Evolutionary conservation across 2,888 invertebrate species (phyloP).

Genomic region (Volucella bombylans): DNA sequence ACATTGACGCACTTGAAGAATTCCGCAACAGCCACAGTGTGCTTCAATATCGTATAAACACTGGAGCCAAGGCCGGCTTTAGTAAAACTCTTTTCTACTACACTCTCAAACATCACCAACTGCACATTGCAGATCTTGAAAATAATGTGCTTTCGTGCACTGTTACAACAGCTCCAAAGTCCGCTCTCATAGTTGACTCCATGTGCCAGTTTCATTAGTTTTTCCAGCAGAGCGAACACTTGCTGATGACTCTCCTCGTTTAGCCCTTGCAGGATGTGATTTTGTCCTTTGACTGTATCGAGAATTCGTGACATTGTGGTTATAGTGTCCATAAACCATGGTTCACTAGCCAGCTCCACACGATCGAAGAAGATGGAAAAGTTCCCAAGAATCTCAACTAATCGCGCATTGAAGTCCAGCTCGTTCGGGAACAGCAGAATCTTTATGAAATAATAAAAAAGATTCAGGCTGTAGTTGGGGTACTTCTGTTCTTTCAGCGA

Average conservation of each 20-base stretch:
- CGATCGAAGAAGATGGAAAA: conserved; percentile 76
- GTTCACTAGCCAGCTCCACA: conserved; percentile 71
- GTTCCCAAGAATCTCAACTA: conserved; percentile 76
- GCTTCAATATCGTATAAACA: conserved; percentile 74
- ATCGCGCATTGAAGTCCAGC: conserved; percentile 74
- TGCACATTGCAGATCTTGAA: conserved; percentile 75
- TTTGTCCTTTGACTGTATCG: conserved; percentile 46
- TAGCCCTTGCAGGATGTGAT: conserved; percentile 29
- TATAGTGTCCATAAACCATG: conserved; percentile 78
- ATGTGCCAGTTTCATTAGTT: conserved; percentile 74
- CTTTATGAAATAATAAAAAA: conserved; percentile 79
- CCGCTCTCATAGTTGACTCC: conserved; percentile 75
- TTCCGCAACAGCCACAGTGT: conserved; percentile 76
- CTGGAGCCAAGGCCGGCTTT: conserved; percentile 29
- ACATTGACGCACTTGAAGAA: conserved; percentile 76
- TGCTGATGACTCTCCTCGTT: conserved; percentile 74
- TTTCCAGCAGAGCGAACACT: conserved; percentile 76
- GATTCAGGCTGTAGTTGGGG: conserved; percentile 75
- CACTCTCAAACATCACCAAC: conserved; percentile 56
- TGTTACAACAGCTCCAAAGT: conserved; percentile 77
- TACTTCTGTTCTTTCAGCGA: conserved; percentile 74
- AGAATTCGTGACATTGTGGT: conserved; percentile 55
- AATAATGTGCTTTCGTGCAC: conserved; percentile 78
- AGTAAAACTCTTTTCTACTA: conserved; percentile 38
- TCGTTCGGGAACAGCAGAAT: conserved; percentile 73